Conservation (phyloP, 2,888 invertebrate species). For the Plemyria rubiginata region DNA sequence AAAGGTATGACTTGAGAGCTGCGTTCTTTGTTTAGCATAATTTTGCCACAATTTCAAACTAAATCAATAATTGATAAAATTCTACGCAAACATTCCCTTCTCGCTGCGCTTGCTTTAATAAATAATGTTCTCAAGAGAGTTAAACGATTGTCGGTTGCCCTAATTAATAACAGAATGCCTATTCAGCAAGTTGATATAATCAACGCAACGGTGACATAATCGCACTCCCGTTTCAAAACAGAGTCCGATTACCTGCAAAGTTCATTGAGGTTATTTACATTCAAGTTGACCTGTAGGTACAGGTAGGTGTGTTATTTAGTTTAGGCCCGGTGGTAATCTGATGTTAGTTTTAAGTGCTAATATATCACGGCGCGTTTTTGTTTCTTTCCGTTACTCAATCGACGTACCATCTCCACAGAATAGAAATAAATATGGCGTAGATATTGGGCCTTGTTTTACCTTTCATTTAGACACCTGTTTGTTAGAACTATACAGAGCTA, state of each 20-base stretch:
- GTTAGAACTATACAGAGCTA: neutral
- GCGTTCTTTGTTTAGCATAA: neutral
- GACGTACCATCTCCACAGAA: neutral
- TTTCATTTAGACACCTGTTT: neutral
- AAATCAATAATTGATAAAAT: neutral
- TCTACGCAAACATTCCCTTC: neutral
- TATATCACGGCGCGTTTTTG: neutral
- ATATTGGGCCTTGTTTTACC: neutral
- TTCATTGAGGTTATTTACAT: slow-evolving; percentile 21
- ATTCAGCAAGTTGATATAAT: slow-evolving; percentile 22
- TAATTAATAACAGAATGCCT: slow-evolving; percentile 12
- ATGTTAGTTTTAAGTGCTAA: neutral
- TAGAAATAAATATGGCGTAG: no score
- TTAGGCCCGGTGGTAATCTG: neutral
- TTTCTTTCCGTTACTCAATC: neutral
- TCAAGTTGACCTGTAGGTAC: slow-evolving; percentile 6
- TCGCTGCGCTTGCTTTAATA: neutral
- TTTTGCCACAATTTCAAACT: neutral
- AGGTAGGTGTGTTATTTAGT: slow-evolving; percentile 1
- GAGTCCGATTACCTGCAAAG: slow-evolving; percentile 18
- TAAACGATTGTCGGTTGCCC: slow-evolving; percentile 1
- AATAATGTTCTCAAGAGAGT: slow-evolving; percentile 1
- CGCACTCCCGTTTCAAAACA: slow-evolving; percentile 21
- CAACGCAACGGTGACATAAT: slow-evolving; percentile 22
- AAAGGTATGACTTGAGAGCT: neutral